Evolutionary conservation across 1,140 invertebrate species (phyloP).

Genomic region (Anadara kagoshimensis): DNA sequence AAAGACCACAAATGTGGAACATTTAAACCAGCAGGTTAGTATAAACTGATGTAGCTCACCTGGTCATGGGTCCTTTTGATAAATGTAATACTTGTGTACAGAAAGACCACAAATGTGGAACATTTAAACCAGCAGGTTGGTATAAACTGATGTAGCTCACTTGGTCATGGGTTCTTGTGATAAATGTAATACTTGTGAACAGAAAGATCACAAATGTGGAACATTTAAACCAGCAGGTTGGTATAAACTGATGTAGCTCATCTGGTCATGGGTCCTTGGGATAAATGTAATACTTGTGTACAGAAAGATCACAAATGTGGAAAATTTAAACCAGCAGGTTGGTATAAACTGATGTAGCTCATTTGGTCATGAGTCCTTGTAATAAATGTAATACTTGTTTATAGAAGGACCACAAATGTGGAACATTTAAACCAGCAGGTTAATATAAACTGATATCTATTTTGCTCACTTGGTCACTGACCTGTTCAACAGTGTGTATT

Average conservation of each 20-base stretch:
- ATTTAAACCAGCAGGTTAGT: constrained; percentile 30
- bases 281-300: constrained; percentile 81
- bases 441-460: neutral
- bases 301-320: constrained; percentile 59
- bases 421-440: constrained; percentile 35
- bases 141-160: too few relatives aligned
- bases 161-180: constrained; percentile 33
- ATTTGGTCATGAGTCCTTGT: constrained; percentile 75
- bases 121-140: constrained; percentile 33
- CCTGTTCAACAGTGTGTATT: neutral
- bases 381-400: constrained; percentile 81
- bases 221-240: constrained; percentile 32
- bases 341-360: neutral
- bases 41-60: too few relatives aligned
- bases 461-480: too few relatives aligned
- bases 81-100: constrained; percentile 81
- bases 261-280: constrained; percentile 79
- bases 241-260: neutral
- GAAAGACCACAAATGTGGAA: constrained; percentile 52
- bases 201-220: constrained; percentile 53
- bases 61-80: constrained; percentile 33
- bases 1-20: constrained; percentile 53
- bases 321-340: constrained; percentile 32
- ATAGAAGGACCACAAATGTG: constrained; percentile 58
- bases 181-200: constrained; percentile 81